Conservation (phyloP, 2,113 vertebrate genomes). For the Zapornia atra region DNA sequence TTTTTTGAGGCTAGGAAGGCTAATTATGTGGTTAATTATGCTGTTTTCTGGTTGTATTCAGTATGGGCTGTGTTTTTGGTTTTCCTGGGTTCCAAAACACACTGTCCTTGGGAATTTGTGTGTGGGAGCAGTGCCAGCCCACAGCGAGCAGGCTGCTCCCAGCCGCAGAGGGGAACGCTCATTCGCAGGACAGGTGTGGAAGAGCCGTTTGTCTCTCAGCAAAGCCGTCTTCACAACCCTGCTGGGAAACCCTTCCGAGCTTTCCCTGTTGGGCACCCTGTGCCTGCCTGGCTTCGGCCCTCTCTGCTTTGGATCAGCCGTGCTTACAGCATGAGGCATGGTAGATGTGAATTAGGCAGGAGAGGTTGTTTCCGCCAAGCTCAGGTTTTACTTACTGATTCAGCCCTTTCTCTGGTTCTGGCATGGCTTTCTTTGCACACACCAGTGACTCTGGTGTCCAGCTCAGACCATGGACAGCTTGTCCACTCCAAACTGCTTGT, state of each 20-base stretch:
- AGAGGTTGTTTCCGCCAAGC: not conserved
- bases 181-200: fast-evolving
- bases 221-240: not conserved
- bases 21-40: too few relatives aligned
- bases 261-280: not conserved
- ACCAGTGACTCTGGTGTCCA: not conserved
- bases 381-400: not conserved
- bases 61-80: not conserved
- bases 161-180: not conserved
- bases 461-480: not conserved
- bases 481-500: not conserved
- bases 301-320: not conserved
- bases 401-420: not conserved
- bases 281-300: not conserved
- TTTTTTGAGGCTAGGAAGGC: not conserved
- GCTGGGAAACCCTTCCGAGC: not conserved
- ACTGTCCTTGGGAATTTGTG: not conserved
- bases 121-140: not conserved
- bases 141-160: not conserved
- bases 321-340: not conserved
- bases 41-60: not conserved
- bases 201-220: not conserved
- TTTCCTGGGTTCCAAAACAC: not conserved
- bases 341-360: not conserved
- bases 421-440: not conserved